phyloP scores from a whole-genome alignment of 2,113 vertebrate genomes.

The Grammomys dolichurus region DNA sequence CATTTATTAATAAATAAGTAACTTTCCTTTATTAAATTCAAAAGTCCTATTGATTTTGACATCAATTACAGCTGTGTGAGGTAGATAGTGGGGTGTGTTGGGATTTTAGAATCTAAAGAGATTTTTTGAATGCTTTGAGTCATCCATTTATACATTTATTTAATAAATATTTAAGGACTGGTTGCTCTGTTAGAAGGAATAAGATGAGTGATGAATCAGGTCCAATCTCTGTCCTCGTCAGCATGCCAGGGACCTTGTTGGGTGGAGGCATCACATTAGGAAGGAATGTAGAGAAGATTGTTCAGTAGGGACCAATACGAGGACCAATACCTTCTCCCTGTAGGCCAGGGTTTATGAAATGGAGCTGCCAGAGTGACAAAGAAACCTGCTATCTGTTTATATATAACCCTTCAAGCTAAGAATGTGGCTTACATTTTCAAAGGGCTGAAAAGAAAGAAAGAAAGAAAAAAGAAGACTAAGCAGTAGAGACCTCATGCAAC shows the following conservation, averaged over 20 bases:
- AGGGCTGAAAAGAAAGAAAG: not conserved
- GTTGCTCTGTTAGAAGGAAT: not conserved
- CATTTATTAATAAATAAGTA: constrained; percentile 6
- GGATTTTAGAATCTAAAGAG: not conserved
- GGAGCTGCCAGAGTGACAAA: not conserved
- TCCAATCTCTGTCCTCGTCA: not conserved
- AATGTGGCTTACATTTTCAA: constrained; percentile 38
- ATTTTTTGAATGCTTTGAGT: not conserved
- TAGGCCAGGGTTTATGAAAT: not conserved
- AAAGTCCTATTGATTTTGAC: constrained; percentile 16
- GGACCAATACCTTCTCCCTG: not conserved
- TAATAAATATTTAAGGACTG: not conserved
- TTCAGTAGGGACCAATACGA: not conserved
- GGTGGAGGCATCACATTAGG: not conserved
- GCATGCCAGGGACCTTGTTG: not conserved
- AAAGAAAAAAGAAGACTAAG: not conserved
- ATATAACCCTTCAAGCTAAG: not conserved
- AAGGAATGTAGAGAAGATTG: not conserved
- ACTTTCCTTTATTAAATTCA: not conserved
- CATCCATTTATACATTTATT: not conserved
- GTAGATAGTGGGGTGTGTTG: not conserved
- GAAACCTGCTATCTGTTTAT: not conserved
- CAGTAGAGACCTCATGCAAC: not conserved
- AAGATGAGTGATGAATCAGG: not conserved
- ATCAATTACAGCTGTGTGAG: constrained; percentile 19